Evolutionary conservation across 2,113 vertebrate species (phyloP).

Genomic region (Platanista minor): DNA sequence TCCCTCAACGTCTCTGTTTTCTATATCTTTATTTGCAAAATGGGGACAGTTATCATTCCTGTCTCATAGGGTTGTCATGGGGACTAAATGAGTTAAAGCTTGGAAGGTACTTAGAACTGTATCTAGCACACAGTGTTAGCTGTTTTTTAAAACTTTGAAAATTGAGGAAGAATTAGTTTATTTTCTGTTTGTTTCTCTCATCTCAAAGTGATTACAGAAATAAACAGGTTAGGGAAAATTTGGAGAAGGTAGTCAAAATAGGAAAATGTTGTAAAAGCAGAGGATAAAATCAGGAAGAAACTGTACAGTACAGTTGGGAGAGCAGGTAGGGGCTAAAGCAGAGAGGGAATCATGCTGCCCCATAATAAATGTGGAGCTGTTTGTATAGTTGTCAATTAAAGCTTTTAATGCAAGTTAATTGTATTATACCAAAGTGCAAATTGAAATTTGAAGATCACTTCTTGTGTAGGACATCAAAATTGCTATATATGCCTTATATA

Average conservation of each 20-base stretch:
- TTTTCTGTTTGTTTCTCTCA: background rate
- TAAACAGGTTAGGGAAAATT: background rate
- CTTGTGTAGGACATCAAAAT: background rate
- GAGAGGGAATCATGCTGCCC: background rate
- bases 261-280: background rate
- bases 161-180: background rate
- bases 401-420: background rate
- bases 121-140: background rate
- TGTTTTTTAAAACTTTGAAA: background rate
- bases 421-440: background rate
- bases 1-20: background rate
- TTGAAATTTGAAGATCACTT: background rate
- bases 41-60: background rate
- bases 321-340: background rate
- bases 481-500: background rate
- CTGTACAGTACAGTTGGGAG: background rate
- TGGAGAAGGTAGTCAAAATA: background rate
- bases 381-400: background rate
- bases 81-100: background rate
- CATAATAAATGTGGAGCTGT: rapidly evolving
- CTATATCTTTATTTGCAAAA: background rate
- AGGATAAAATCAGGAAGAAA: background rate
- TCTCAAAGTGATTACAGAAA: background rate
- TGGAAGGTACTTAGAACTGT: background rate
- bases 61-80: background rate